These are phyloP conservation scores for Dysmachus trigonus DNA, from an alignment of 2,888 invertebrate genomes.

Conservation along the genomic window DNA sequence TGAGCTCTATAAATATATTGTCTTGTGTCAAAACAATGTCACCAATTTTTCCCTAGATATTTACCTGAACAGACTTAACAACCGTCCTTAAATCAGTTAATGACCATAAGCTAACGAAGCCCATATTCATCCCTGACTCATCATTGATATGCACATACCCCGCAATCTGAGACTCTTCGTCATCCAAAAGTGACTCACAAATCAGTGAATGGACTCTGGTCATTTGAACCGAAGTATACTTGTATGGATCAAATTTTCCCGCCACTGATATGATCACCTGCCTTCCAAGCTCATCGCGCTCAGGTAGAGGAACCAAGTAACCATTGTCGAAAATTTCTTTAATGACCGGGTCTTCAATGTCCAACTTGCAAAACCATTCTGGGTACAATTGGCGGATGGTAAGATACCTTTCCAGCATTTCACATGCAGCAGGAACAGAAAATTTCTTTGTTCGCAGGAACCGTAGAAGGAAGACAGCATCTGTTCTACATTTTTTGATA, in stretches of 20 bases:
- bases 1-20: slow-evolving; percentile 72
- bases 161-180: slow-evolving; percentile 82
- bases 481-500: slow-evolving; percentile 84
- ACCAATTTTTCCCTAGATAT: background rate
- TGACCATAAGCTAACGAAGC: slow-evolving; percentile 84
- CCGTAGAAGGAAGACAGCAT: slow-evolving; percentile 81
- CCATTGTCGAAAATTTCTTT: slow-evolving; percentile 84
- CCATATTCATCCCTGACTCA: slow-evolving; percentile 83
- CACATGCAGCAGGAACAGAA: slow-evolving; percentile 84
- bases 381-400: slow-evolving; percentile 86
- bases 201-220: slow-evolving; percentile 84
- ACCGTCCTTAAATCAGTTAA: slow-evolving; percentile 80
- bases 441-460: slow-evolving; percentile 90
- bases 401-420: slow-evolving; percentile 87
- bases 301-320: slow-evolving; percentile 77
- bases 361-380: slow-evolving; percentile 84
- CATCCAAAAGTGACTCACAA: slow-evolving; percentile 85
- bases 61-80: slow-evolving; percentile 79
- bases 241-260: slow-evolving; percentile 80
- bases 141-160: slow-evolving; percentile 88
- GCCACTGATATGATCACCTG: slow-evolving; percentile 82
- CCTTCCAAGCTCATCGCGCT: slow-evolving; percentile 79
- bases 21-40: background rate
- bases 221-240: slow-evolving; percentile 83
- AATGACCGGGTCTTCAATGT: slow-evolving; percentile 80